Evolutionary conservation across 2,888 invertebrate species (phyloP).

Genomic region (Philereme vetulata): DNA sequence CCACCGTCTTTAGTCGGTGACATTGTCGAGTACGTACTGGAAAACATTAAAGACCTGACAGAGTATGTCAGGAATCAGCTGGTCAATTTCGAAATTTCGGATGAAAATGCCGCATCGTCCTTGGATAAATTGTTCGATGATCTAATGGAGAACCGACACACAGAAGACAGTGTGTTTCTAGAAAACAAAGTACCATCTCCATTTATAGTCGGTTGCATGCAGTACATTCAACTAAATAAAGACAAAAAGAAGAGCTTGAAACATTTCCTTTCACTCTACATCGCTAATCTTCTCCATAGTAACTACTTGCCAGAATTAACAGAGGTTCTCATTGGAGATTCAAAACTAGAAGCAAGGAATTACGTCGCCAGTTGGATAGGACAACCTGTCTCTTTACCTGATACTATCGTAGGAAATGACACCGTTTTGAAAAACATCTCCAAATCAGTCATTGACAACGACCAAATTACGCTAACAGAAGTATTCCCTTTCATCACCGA

Average conservation of each 20-base stretch:
- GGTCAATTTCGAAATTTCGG: slow-evolving; percentile 65
- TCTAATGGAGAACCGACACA: slow-evolving; percentile 63
- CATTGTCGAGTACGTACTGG: slow-evolving; percentile 65
- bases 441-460: slow-evolving; percentile 64
- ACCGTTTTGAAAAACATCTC: slow-evolving; percentile 66
- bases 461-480: slow-evolving; percentile 54
- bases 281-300: slow-evolving; percentile 84
- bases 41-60: slow-evolving; percentile 60
- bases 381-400: slow-evolving; percentile 57
- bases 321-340: slow-evolving; percentile 74
- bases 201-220: slow-evolving; percentile 73
- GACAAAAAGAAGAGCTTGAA: slow-evolving; percentile 66
- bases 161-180: slow-evolving; percentile 62
- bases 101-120: slow-evolving; percentile 57
- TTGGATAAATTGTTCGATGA: slow-evolving; percentile 69
- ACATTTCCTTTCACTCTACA: slow-evolving; percentile 68
- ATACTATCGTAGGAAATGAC: slow-evolving; percentile 58
- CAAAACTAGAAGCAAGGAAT: slow-evolving; percentile 69
- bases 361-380: slow-evolving; percentile 81
- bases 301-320: slow-evolving; percentile 82
- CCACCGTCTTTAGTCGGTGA: slow-evolving; percentile 65
- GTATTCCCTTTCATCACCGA: slow-evolving; percentile 62
- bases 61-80: slow-evolving; percentile 65
- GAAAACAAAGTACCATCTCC: slow-evolving; percentile 72
- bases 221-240: slow-evolving; percentile 63